These are phyloP conservation scores for Drosophila punjabiensis DNA, from an alignment of 1,140 invertebrate genomes.

Conservation along the genomic window DNA sequence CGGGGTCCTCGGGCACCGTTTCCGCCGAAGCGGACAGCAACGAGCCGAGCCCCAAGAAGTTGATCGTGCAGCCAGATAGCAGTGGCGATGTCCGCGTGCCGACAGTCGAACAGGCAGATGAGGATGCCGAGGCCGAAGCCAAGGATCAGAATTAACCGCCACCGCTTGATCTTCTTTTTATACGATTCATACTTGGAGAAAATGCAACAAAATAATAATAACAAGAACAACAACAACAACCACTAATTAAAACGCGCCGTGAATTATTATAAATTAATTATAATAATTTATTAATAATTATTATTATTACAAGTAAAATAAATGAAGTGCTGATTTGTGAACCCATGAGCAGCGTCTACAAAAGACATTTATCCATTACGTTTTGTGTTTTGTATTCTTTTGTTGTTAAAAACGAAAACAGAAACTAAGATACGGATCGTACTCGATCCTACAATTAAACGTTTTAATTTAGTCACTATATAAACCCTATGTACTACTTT, in stretches of 20 bases:
- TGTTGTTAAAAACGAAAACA: slow-evolving; percentile 48
- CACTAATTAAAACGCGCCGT: slow-evolving; percentile 61
- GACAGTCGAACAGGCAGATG: slow-evolving; percentile 19
- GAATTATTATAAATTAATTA: slow-evolving; percentile 82
- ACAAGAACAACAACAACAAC: slow-evolving; percentile 23
- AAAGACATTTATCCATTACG: slow-evolving; percentile 58
- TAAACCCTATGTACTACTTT: slow-evolving; percentile 56
- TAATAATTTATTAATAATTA: slow-evolving; percentile 84
- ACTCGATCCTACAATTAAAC: slow-evolving; percentile 42
- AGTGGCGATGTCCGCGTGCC: slow-evolving; percentile 53
- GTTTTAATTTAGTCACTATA: slow-evolving; percentile 57
- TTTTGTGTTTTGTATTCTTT: slow-evolving; percentile 43
- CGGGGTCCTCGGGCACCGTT: slow-evolving; percentile 17
- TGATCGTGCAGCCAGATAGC: slow-evolving; percentile 63
- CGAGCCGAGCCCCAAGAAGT: slow-evolving; percentile 80
- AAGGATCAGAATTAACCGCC: slow-evolving; percentile 52
- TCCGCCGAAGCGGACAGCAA: slow-evolving; percentile 68
- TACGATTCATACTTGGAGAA: slow-evolving; percentile 30
- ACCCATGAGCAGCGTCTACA: slow-evolving; percentile 52
- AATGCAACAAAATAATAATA: slow-evolving; percentile 8
- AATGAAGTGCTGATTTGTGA: slow-evolving; percentile 78
- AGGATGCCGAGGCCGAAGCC: slow-evolving; percentile 63
- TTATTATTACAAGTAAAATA: slow-evolving; percentile 77
- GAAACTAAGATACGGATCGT: slow-evolving; percentile 36
- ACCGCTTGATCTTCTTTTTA: slow-evolving; percentile 54